phyloP scores from a whole-genome alignment of 2,797 vertebrate genomes.

The Echeneis naucrates region DNA sequence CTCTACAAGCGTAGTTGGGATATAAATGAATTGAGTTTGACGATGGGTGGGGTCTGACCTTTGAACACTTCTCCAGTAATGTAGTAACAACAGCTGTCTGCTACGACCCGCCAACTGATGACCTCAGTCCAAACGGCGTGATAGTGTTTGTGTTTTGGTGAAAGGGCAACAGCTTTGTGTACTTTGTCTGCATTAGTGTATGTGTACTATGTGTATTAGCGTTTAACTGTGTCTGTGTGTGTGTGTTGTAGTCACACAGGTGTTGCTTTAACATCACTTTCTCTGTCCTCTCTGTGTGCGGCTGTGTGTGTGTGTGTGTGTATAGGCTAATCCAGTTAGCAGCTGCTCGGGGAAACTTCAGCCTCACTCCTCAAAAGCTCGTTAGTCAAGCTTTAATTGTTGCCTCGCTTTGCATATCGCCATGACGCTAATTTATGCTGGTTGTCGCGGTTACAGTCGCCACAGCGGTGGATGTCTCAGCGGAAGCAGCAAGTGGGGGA shows the following conservation, averaged over 20 bases:
- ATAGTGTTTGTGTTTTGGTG: conserved; percentile 32
- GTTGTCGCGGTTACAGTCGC: conserved; percentile 81
- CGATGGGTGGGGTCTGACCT: too few species aligned
- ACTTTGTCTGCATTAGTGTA: conserved; percentile 27
- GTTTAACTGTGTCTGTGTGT: conserved; percentile 39
- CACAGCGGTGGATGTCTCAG: conserved; percentile 68
- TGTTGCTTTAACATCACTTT: conserved; percentile 62
- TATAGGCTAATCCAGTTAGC: conserved; percentile 85
- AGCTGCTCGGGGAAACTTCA: conserved; percentile 85
- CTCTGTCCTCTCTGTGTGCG: conserved; percentile 6
- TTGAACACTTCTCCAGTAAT: too few species aligned
- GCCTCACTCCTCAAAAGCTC: conserved; percentile 83
- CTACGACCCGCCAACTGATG: too few species aligned
- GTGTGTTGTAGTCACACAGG: conserved; percentile 71
- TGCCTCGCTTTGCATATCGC: conserved; percentile 84
- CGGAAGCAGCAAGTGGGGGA: conserved; percentile 70
- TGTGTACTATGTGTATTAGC: conserved; percentile 25
- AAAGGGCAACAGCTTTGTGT: conserved; percentile 17
- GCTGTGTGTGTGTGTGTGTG: conserved; percentile 32
- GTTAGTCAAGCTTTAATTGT: conserved; percentile 89
- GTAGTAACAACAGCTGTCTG: too few species aligned
- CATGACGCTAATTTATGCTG: conserved; percentile 85
- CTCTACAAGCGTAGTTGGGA: too few species aligned
- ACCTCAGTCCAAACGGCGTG: not conserved
- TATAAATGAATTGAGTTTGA: too few species aligned